A percentile compares a stretch with the other conserved stretches of the same genome.
Evolutionary conservation across 2,113 vertebrate species (phyloP).

Genomic region (human (Homo sapiens)): GRCh38 chr5:173836501-173837000

Average conservation of each 20-base stretch:
- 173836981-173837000: no score
- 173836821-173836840: background rate
- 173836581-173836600: background rate
- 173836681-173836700: background rate
- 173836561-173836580: background rate
- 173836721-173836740: background rate
- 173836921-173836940: background rate
- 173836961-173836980: background rate
- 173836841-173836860: background rate
- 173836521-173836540: conserved; percentile 74
- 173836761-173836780: no score
- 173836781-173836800: background rate
- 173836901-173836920: background rate
- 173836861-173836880: background rate
- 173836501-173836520: conserved; percentile 73
- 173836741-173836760: background rate
- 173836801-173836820: background rate
- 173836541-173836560: background rate
- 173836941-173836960: background rate
- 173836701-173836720: background rate
- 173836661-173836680: background rate
- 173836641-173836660: background rate
- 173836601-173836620: background rate
- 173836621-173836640: background rate
- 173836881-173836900: background rate